Evolutionary conservation across 2,797 vertebrate species (phyloP).

Genomic region (Galagoides demidoff): DNA sequence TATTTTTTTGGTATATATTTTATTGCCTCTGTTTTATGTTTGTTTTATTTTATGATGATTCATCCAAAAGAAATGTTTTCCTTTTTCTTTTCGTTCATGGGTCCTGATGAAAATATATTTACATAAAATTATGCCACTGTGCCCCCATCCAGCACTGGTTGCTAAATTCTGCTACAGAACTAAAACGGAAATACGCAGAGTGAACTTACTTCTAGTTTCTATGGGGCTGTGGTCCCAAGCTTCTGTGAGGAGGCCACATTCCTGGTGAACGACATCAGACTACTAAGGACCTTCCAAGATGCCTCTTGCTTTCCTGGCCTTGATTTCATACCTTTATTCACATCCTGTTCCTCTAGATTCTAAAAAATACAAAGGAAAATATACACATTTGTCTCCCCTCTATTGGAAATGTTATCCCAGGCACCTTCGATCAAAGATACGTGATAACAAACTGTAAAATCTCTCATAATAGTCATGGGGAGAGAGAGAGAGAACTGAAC

Average conservation of each 20-base stretch:
- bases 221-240: not conserved
- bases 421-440: not conserved
- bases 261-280: not conserved
- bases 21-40: not conserved
- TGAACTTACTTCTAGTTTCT: not conserved
- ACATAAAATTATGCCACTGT: not conserved
- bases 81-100: not conserved
- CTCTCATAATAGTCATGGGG: not conserved
- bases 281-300: not conserved
- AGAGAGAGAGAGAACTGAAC: not conserved
- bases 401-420: not conserved
- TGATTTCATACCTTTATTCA: not conserved
- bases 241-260: not conserved
- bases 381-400: not conserved
- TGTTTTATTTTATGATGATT: constrained; percentile 41
- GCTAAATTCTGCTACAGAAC: not conserved
- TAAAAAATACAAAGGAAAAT: not conserved
- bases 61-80: not conserved
- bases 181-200: not conserved
- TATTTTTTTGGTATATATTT: not conserved
- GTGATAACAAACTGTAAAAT: not conserved
- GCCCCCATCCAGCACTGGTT: not conserved
- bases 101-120: not conserved
- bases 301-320: not conserved
- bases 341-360: not conserved